These are phyloP conservation scores for Paraescarpia echinospica DNA, from an alignment of 1,140 invertebrate species.

Conservation along the genomic window DNA sequence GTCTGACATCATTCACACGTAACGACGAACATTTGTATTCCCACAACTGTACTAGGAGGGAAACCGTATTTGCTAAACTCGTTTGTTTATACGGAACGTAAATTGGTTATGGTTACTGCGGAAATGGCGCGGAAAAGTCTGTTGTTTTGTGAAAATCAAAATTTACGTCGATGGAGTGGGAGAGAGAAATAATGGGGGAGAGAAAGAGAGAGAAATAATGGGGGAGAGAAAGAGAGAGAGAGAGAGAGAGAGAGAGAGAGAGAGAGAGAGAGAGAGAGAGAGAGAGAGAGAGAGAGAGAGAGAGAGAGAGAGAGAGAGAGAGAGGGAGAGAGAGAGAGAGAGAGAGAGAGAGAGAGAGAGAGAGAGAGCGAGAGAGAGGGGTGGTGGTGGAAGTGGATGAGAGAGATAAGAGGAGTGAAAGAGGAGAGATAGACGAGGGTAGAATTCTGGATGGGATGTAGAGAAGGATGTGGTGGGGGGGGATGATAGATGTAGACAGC, in stretches of 20 bases:
- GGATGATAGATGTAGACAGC: neutral
- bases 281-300: neutral
- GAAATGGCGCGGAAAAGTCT: too few relatives aligned
- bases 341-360: constrained; percentile 26
- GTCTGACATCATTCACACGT: neutral
- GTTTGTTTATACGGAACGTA: too few relatives aligned
- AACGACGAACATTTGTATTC: neutral
- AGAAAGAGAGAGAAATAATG: neutral
- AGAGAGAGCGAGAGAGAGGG: constrained; percentile 10
- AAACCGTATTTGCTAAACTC: too few relatives aligned
- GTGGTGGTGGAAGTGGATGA: too few relatives aligned
- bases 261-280: constrained; percentile 13
- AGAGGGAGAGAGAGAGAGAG: constrained; percentile 25
- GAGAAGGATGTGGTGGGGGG: too few relatives aligned
- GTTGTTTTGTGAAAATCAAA: too few relatives aligned
- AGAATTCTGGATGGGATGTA: too few relatives aligned
- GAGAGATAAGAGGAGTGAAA: too few relatives aligned
- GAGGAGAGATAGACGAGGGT: too few relatives aligned
- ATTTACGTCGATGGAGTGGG: neutral
- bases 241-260: neutral
- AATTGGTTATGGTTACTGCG: too few relatives aligned
- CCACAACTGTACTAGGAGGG: neutral
- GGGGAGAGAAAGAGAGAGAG: neutral
- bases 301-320: neutral
- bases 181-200: neutral